Evolutionary conservation across 1,140 invertebrate genomes (phyloP), one percentile per base, ranked within the genome.

Genomic region (Contarinia nasturtii): DNA sequence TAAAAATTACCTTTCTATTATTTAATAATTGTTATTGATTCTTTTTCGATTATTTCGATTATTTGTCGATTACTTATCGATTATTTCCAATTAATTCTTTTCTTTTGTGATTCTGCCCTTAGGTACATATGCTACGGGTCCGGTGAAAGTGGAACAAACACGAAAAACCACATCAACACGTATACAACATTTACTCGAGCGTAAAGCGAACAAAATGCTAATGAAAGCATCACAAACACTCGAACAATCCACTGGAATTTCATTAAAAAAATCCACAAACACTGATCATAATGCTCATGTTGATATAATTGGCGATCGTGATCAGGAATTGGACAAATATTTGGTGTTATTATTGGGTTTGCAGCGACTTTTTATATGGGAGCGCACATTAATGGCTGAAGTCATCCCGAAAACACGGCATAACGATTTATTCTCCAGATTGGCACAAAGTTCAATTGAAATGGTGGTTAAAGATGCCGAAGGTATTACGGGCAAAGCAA

Each of bases 311-410:
- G 81, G 83, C 5, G 73, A 79, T 33, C 81, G 80, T 46, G 85
- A 87, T 62, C 77, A 81, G 58, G 87, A 92, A 63, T 80, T 88
- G 69, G 85, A 90, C 55, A 79, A 85, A 56, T 91, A 89, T 64
- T 66, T 91, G 47, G 74, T 83, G n/a, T 74, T 84, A 53, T 76
- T 92, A 1, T 80, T 86, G 33, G 87, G 83, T 7, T 67, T 95
- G n/a, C 79, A 86, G 42, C 80, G 85, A 51, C 68, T 96, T 3
- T 86, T 93, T 70, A 82, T 90, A 57, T 80, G 80, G 57, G 92
- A 97, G 61, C 73, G 83, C 22, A 70, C 77, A 45, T 64, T 90
- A 15, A 80, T 94, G 67, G 73, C 79, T 14, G 81, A 82, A 14
- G 83, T 97, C 22, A 80, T 96, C 56, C 82, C 88, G 14, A 64